Conservation (phyloP, 1,140 invertebrate genomes). For the Ceratosolen solmsi region DNA sequence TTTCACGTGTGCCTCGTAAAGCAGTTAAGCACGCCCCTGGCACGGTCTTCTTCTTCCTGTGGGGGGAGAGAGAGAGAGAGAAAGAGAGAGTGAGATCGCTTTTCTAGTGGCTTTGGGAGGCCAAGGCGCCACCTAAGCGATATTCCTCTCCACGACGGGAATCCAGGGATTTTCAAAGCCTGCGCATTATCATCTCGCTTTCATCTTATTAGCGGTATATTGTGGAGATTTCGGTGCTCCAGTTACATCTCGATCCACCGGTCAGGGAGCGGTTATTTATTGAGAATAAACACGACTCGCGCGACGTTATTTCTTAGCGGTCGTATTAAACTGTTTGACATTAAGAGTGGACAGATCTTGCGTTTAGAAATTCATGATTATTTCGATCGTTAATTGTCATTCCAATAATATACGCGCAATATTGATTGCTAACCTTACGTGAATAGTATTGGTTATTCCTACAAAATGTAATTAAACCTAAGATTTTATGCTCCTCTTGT, state of each 20-base stretch:
- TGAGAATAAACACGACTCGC: neutral
- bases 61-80: too few relatives aligned
- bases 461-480: neutral
- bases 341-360: neutral
- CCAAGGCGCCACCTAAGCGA: slow-evolving; percentile 8
- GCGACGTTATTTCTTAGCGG: neutral
- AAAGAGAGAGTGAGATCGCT: too few relatives aligned
- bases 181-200: neutral
- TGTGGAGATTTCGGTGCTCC: neutral
- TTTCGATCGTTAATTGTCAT: neutral
- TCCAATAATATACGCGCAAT: neutral
- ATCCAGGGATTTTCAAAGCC: slow-evolving; percentile 22
- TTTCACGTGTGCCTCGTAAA: slow-evolving; percentile 32
- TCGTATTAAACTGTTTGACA: neutral
- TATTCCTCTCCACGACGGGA: neutral
- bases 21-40: slow-evolving; percentile 3
- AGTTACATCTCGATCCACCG: neutral
- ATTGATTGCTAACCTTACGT: neutral
- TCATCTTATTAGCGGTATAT: neutral
- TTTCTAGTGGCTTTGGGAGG: neutral
- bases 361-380: neutral
- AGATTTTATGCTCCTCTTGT: neutral
- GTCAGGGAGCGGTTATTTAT: neutral
- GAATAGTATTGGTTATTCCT: neutral
- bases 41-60: neutral